These are phyloP conservation scores for Vireo griseus DNA, from an alignment of 2,797 vertebrate genomes.

Conservation along the genomic window DNA sequence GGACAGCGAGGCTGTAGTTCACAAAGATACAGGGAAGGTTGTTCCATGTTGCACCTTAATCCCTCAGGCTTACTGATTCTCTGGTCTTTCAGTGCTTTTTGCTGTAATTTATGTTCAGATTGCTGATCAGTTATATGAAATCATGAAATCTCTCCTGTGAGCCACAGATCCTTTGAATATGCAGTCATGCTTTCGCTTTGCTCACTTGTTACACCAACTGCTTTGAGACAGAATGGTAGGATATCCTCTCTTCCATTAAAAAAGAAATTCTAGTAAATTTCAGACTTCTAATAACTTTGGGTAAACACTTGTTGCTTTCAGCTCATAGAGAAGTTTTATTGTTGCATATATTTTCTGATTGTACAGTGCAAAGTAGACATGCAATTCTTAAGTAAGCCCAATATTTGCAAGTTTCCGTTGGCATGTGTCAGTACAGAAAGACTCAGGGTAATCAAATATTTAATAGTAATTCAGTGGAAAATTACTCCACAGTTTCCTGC, in stretches of 20 bases:
- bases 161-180: conserved; percentile 17
- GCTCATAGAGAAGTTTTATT: neutral
- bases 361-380: neutral
- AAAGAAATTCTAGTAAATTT: neutral
- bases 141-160: neutral
- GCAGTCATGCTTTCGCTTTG: conserved; percentile 1
- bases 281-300: conserved; percentile 31
- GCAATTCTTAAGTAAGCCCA: neutral
- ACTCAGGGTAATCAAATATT: neutral
- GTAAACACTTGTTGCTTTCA: conserved; percentile 33
- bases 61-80: neutral
- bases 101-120: neutral
- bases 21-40: neutral
- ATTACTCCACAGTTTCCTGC: neutral
- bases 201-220: conserved; percentile 6
- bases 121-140: conserved; percentile 26
- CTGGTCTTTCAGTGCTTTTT: neutral
- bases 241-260: neutral
- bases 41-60: neutral
- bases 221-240: conserved; percentile 13
- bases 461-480: neutral
- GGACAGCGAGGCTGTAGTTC: neutral
- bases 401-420: neutral
- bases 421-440: neutral
- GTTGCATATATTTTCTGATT: neutral